Evolutionary conservation across 2,113 vertebrate genomes (phyloP).

Genomic region (Isurus oxyrinchus): DNA sequence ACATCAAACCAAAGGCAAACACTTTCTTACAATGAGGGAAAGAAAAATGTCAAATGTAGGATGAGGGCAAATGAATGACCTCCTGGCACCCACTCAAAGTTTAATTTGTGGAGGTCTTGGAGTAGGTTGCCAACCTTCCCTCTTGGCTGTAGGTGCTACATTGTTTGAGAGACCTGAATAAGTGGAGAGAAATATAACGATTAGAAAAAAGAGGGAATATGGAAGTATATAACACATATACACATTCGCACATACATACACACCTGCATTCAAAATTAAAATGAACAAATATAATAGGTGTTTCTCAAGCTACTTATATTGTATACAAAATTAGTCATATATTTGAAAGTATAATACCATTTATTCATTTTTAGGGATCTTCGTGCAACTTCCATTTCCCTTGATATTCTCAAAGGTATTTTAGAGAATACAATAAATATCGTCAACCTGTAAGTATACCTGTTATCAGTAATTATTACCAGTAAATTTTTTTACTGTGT

Average conservation of each 20-base stretch:
- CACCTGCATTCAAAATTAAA: background rate
- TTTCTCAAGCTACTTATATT: background rate
- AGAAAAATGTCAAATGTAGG: background rate
- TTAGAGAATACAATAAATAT: constrained; percentile 29
- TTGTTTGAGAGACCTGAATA: background rate
- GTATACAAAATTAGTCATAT: background rate
- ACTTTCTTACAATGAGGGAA: background rate
- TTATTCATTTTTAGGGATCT: constrained; percentile 24
- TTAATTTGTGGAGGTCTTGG: background rate
- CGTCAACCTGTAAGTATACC: constrained; percentile 31
- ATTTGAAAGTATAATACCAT: background rate
- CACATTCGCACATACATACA: background rate
- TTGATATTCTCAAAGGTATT: constrained; percentile 29
- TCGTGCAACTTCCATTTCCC: constrained; percentile 34
- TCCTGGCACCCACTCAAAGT: background rate
- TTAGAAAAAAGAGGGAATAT: background rate
- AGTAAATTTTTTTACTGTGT: background rate
- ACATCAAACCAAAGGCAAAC: background rate
- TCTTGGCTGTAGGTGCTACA: background rate
- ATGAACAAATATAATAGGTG: background rate
- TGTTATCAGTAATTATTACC: background rate
- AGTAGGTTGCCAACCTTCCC: background rate
- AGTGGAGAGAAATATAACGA: background rate
- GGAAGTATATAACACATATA: background rate
- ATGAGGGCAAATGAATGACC: background rate